Percentiles rank a stretch among this genome's conserved stretches.
Evolutionary conservation across 2,113 vertebrate genomes (phyloP).

Genomic region (Reinhardtius hippoglossoides): DNA sequence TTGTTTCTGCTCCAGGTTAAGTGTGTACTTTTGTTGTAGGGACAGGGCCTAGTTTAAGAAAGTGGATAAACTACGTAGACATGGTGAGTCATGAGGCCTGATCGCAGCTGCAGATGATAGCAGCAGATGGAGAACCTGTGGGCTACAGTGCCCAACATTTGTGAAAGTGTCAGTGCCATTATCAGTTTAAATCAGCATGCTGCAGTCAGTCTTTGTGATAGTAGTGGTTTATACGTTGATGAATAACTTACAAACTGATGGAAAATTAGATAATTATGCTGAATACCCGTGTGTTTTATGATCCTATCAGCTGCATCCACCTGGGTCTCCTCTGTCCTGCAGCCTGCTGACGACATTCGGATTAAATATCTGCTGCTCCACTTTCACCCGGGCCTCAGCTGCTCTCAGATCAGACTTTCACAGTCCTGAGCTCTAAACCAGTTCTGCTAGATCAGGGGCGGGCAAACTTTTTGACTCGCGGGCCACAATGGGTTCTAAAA

Average conservation of each 20-base stretch:
- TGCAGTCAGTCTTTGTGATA: background rate
- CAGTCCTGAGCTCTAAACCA: constrained; percentile 6
- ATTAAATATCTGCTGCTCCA: constrained; percentile 8
- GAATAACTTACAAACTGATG: background rate
- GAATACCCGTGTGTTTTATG: background rate
- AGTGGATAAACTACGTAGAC: too few relatives aligned
- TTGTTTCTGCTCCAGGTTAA: background rate
- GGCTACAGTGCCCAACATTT: background rate
- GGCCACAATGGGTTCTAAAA: too few relatives aligned
- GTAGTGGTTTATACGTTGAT: background rate
- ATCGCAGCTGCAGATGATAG: background rate
- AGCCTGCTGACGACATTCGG: background rate
- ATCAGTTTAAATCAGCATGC: background rate
- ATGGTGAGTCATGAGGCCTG: background rate
- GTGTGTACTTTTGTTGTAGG: background rate
- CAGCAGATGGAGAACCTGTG: background rate
- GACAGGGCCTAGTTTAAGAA: background rate
- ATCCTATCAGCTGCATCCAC: constrained; percentile 3
- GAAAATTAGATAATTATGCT: background rate
- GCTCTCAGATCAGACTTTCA: constrained; percentile 25
- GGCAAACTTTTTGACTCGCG: too few relatives aligned
- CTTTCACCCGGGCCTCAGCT: constrained; percentile 24
- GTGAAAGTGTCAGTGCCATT: background rate
- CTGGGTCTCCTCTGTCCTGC: background rate
- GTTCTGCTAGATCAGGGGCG: background rate